A percentile compares a stretch with the other conserved stretches of the same genome.
Conservation (phyloP, 2,888 invertebrate species). For the Chrysolina haemoptera region DNA sequence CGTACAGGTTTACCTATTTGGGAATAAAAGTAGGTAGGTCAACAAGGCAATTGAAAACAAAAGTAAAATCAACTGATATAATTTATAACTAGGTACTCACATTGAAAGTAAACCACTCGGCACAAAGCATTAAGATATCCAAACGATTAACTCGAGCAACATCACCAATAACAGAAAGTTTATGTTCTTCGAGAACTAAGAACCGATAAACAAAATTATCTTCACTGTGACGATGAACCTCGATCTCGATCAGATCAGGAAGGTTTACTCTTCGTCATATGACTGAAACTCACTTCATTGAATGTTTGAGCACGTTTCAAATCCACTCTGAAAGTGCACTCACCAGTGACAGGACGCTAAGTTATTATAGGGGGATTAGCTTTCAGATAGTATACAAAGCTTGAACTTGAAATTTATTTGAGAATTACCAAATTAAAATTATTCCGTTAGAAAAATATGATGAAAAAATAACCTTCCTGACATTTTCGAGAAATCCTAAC, state of each 20-base stretch:
- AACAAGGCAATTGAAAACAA: slow-evolving; percentile 14
- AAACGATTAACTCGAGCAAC: slow-evolving; percentile 3
- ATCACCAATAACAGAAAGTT: slow-evolving; percentile 10
- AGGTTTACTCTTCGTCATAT: slow-evolving; percentile 19
- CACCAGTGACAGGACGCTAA: neutral
- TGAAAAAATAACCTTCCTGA: no score
- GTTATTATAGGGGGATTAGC: neutral
- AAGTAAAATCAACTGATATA: neutral
- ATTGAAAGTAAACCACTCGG: slow-evolving; percentile 3
- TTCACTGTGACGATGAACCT: slow-evolving; percentile 15
- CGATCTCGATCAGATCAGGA: slow-evolving; percentile 24
- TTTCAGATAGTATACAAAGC: neutral
- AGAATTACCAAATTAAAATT: no score
- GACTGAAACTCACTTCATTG: slow-evolving; percentile 17
- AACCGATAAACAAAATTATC: slow-evolving; percentile 28
- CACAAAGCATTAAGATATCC: slow-evolving; percentile 10
- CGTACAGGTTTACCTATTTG: slow-evolving; percentile 2
- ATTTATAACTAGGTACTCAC: slow-evolving; percentile 11
- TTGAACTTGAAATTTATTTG: no score
- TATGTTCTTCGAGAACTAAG: slow-evolving; percentile 8
- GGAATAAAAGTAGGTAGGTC: slow-evolving; percentile 12
- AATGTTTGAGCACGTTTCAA: slow-evolving; percentile 16
- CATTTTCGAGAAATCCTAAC: no score
- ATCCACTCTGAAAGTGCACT: slow-evolving; percentile 19
- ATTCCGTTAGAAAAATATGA: no score